Conservation (phyloP, 2,797 vertebrate species). For the Falco biarmicus region DNA sequence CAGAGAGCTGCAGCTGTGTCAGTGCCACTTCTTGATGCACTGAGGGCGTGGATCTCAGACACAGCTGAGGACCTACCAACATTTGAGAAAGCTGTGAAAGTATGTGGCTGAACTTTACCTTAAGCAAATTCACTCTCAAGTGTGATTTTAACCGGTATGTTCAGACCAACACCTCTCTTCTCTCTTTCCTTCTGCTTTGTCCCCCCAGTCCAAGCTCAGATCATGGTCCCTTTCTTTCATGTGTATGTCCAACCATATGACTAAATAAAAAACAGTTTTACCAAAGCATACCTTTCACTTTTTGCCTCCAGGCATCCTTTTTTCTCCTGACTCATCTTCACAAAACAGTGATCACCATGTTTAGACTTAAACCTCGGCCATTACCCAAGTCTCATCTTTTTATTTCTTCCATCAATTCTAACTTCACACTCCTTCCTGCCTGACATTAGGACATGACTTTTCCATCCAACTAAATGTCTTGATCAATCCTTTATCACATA, state of each 20-base stretch:
- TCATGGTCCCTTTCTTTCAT: neutral
- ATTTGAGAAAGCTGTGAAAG: neutral
- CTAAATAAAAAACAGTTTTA: neutral
- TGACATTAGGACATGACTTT: neutral
- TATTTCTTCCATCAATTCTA: neutral
- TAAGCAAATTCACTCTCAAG: neutral
- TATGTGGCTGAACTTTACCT: neutral
- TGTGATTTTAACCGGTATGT: neutral
- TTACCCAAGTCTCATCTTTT: neutral
- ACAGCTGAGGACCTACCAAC: neutral
- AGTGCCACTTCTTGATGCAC: neutral
- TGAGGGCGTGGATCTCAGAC: neutral
- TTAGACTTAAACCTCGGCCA: neutral
- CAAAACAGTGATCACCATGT: neutral
- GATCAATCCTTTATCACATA: neutral
- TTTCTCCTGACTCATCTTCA: neutral
- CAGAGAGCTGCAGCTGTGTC: neutral
- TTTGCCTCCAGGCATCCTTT: neutral
- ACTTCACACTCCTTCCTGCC: neutral
- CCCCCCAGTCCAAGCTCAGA: neutral
- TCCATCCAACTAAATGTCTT: neutral
- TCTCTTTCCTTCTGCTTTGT: neutral
- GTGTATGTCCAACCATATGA: neutral
- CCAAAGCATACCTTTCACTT: neutral
- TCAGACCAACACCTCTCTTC: neutral